Conservation (phyloP, 2,888 invertebrate species). For the Pachymerium ferrugineum region DNA sequence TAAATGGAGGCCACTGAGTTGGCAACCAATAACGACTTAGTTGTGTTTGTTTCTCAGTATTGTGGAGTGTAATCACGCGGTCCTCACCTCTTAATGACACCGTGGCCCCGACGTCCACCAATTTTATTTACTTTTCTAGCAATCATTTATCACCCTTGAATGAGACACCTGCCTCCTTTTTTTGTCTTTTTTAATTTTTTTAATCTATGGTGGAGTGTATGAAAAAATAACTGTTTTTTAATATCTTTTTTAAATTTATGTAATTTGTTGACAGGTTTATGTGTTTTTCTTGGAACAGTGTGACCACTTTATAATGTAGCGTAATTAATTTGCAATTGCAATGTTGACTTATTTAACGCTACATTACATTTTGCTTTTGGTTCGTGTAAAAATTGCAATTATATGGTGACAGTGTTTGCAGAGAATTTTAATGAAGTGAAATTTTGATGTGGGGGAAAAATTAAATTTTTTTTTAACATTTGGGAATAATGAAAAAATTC, state of each 20-base stretch:
- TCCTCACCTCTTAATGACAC: slow-evolving; percentile 13
- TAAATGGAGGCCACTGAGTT: slow-evolving; percentile 8
- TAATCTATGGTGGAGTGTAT: background rate
- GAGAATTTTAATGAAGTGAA: no score
- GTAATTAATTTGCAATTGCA: slow-evolving; percentile 1
- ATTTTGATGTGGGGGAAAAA: no score
- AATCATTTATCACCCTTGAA: slow-evolving; percentile 3
- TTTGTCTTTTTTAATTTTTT: background rate
- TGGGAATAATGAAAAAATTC: no score
- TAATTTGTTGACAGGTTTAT: slow-evolving; percentile 8
- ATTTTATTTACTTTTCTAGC: slow-evolving; percentile 4
- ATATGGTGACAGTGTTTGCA: no score
- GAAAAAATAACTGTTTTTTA: background rate
- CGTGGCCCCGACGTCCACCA: background rate
- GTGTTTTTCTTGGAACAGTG: background rate
- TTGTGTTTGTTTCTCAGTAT: slow-evolving; percentile 4
- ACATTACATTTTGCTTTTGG: no score
- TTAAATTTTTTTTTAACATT: no score
- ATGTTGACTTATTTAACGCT: no score
- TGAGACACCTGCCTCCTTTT: slow-evolving; percentile 4
- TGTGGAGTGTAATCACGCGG: slow-evolving; percentile 9
- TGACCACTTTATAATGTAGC: background rate
- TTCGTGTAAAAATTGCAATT: no score
- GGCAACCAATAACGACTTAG: slow-evolving; percentile 8
- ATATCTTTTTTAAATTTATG: slow-evolving; percentile 1